Conservation (phyloP, 2,113 vertebrate genomes). For the Ictalurus furcatus region DNA sequence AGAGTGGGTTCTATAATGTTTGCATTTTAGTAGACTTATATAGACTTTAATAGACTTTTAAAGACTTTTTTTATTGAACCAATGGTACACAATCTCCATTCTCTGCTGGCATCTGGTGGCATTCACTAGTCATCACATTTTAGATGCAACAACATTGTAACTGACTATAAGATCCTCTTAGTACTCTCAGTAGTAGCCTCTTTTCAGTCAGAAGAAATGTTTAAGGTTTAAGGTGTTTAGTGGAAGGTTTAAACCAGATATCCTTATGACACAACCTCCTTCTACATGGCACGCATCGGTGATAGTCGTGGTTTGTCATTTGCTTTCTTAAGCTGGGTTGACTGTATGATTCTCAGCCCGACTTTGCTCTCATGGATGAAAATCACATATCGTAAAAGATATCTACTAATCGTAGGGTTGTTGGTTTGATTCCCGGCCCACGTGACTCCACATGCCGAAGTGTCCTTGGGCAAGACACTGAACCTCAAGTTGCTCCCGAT, state of each 20-base stretch:
- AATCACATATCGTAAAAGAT: neutral
- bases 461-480: too few relatives aligned
- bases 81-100: neutral
- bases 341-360: neutral
- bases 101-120: conserved; percentile 65
- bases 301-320: neutral
- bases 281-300: neutral
- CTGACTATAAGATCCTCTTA: neutral
- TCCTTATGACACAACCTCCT: neutral
- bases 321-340: neutral
- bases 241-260: too few relatives aligned
- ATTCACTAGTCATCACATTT: neutral
- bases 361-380: neutral
- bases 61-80: neutral
- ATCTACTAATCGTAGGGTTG: too few relatives aligned
- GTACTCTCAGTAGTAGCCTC: neutral
- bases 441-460: too few relatives aligned
- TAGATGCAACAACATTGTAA: neutral
- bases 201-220: neutral
- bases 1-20: neutral
- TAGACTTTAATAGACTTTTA: neutral
- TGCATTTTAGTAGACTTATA: neutral
- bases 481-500: too few relatives aligned
- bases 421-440: too few relatives aligned
- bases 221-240: neutral